Base-by-base conservation (phyloP, 2,888 invertebrate species). In the Synergus gifuensis region DNA sequence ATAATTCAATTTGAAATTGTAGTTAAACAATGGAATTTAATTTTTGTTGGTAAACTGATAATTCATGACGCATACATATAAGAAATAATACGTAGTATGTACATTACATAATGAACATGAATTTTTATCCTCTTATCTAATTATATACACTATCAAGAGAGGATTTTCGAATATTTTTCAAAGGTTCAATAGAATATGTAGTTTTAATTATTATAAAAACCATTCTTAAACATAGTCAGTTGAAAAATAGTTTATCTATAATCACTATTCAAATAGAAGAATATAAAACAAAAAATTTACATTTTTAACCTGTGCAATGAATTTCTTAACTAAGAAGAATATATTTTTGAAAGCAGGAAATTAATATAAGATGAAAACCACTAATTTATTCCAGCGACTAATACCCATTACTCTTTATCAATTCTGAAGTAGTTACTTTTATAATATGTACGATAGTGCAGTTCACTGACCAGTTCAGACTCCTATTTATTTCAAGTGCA, bases 341-440 rank as follows among this genome's bases (percentile, higher is more conserved):
- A 1, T n/a, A n/a, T 16, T 3, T 54, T 54, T n/a, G 9, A 54
- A 54, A 60, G 60, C 14, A 60, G 22, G 11, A 60, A 22, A 11
- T 60, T 28, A 28, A 28, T 28, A 28, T 12, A 22, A 67, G 22
- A 67, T 46, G 44, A 67, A 67, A 67, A 18, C 44, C 60, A 60
- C 12, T 12, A 67, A 46, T 67, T 14, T 7, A 64, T 14, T 66
- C n/a, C 5, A 46, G 18, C 44, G 22, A 22, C 22, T 60, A 60
- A 60, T 60, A 18, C 22, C 7, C 18, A 67, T 67, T 67, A 67
- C 44, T 67, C 66, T 66, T 22, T 67, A 67, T 67, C 67, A 18
- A 44, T 42, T 46, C 12, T 44, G 22, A 22, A 67, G 14, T 67
- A 22, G 14, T 22, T 44, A 67, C 18, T 67, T 22, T 42, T 67